Base-by-base conservation (phyloP, 2,888 invertebrate species). In the Tachystola acroxantha region DNA sequence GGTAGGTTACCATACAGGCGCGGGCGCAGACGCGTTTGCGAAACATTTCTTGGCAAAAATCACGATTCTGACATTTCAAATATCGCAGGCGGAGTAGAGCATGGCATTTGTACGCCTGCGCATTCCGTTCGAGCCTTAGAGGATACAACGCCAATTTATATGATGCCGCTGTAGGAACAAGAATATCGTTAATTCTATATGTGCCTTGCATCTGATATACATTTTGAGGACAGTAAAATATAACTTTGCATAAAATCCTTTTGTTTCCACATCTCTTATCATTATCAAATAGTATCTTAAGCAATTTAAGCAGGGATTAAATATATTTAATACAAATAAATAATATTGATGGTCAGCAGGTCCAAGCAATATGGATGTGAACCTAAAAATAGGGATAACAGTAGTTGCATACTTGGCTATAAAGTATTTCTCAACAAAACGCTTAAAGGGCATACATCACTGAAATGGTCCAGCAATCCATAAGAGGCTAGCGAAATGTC, bases 41-140 rank as follows among this genome's bases (percentile, higher is more conserved):
- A 76, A 84, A 85, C 49, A 62, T 72, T 73, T 72, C 75, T 69
- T 58, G 63, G 55, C 80, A 84, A 80, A 84, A 82, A 81, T 79
- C 85, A 85, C 85, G 85, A 84, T 70, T 72, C 68, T 80, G 85
- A 84, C 85, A 85, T 85, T 85, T 84, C 60, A 62, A 66, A 71
- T 73, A 77, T 61, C 60, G 72, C 72, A 64, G 74, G 75, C 62
- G 70, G 73, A 60, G 67, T 64, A 52, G 74, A 72, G 66, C 75
- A 57, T 76, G 85, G 74, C 80, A 81, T 84, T 84, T 77, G 58
- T 57, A 66, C 67, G 67, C 57, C 51, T 34, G 63, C 64, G 65
- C 76, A 77, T 80, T 65, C 79, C 72, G 45, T 33, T 48, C 41
- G 56, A 59, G 62, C 56, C 64, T 64, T 58, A 49, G 53, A 51